These are phyloP conservation scores for Actinia tenebrosa DNA, from an alignment of 64 coral and sea anemone genomes.

Conservation along the genomic window DNA sequence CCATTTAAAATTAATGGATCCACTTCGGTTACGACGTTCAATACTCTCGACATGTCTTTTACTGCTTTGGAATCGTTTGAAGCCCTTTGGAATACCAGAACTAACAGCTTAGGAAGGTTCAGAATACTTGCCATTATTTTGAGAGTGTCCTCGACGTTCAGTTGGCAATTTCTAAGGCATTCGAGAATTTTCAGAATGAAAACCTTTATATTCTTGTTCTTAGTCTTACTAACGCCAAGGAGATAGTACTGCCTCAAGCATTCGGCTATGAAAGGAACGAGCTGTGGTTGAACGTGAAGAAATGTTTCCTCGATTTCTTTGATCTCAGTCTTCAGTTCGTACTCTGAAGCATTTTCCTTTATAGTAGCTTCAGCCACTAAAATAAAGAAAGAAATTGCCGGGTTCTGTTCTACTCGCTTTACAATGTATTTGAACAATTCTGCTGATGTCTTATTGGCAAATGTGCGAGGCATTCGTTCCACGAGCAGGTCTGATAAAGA, in stretches of 20 bases:
- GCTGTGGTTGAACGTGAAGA: background rate
- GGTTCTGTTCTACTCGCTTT: background rate
- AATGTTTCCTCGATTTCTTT: background rate
- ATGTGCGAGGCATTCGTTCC: background rate
- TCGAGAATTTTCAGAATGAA: background rate
- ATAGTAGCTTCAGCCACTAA: background rate
- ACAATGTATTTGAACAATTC: background rate
- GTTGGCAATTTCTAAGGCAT: background rate
- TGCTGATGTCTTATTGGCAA: background rate
- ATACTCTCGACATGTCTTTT: background rate
- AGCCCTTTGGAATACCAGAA: background rate
- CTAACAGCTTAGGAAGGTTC: background rate
- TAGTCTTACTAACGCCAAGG: background rate
- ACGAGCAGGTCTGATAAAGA: background rate
- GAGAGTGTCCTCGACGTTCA: background rate
- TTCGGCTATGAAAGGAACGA: background rate
- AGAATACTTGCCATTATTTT: background rate
- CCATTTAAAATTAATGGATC: background rate
- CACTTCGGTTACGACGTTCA: background rate
- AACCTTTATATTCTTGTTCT: background rate
- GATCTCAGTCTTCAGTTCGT: background rate
- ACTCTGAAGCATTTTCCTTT: background rate
- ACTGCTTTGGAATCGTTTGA: background rate
- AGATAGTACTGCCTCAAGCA: background rate
- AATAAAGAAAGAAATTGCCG: background rate